These are phyloP conservation scores for Mustela nigripes DNA, from an alignment of 2,113 vertebrate species.

Conservation along the genomic window DNA sequence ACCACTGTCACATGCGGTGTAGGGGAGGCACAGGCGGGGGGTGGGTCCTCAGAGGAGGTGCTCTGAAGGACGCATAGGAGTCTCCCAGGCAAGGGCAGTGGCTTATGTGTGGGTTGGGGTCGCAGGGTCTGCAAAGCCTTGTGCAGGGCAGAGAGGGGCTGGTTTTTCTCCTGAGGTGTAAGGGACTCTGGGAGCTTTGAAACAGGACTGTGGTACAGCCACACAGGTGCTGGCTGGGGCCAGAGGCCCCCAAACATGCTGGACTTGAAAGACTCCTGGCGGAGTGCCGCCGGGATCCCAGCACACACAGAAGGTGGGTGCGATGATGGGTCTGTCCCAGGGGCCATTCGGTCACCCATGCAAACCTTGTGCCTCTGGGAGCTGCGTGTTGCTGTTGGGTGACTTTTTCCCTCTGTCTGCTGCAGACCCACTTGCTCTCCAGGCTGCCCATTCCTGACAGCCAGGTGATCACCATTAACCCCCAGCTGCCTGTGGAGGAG, in stretches of 20 bases:
- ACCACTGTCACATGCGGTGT: background rate
- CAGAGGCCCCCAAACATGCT: background rate
- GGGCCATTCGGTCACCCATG: background rate
- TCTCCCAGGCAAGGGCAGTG: background rate
- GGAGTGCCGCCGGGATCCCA: background rate
- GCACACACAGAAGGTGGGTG: background rate
- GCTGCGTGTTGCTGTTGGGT: background rate
- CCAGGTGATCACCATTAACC: slow-evolving; percentile 89
- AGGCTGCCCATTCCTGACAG: slow-evolving; percentile 90
- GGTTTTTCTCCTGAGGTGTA: background rate
- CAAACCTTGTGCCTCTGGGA: too few relatives aligned
- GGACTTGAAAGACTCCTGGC: background rate
- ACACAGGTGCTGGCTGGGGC: background rate
- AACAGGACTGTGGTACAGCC: background rate
- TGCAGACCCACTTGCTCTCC: slow-evolving; percentile 90
- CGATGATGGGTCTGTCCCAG: rapidly evolving
- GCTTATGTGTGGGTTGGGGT: background rate
- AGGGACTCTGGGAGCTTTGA: background rate
- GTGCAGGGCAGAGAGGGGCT: background rate
- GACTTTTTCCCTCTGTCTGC: background rate
- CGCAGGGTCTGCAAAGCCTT: background rate
- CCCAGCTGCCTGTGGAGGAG: slow-evolving; percentile 88
- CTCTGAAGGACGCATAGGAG: background rate
- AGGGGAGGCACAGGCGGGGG: background rate
- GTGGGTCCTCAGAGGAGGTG: background rate